phyloP scores from a whole-genome alignment of 2,113 vertebrate species.

The Oxyruncus cristatus region DNA sequence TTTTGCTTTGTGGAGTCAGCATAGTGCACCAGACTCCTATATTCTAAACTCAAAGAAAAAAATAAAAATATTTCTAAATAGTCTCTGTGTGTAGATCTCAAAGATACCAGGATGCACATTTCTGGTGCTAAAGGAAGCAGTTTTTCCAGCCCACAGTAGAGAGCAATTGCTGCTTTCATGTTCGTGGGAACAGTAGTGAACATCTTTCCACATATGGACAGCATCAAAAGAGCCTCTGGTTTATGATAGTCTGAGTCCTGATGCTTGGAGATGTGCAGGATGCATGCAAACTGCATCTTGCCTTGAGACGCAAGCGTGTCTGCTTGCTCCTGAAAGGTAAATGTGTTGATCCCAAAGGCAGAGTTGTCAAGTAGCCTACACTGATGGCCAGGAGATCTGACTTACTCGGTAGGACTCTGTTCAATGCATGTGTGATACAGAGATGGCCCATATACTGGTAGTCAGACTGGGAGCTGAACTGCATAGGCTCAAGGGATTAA shows the following conservation, averaged over 20 bases:
- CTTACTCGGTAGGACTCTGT: not conserved
- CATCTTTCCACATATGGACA: not conserved
- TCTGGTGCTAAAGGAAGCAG: not conserved
- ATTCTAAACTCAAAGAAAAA: not conserved
- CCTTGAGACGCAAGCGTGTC: not conserved
- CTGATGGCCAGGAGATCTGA: not conserved
- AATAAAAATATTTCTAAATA: not conserved
- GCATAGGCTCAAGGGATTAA: not conserved
- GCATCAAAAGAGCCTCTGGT: not conserved
- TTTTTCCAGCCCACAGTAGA: not conserved
- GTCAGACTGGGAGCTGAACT: not conserved
- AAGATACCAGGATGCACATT: not conserved
- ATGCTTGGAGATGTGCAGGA: not conserved
- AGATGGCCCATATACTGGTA: not conserved
- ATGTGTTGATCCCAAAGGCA: not conserved
- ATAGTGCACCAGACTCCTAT: not conserved
- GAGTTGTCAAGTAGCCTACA: fast-evolving
- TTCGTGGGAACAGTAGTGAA: not conserved
- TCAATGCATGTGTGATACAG: not conserved
- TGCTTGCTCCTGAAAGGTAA: not conserved
- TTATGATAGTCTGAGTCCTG: not conserved
- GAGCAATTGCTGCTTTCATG: not conserved
- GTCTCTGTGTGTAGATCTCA: not conserved
- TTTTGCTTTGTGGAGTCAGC: not conserved
- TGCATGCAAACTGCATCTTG: not conserved